Percentiles rank a stretch among this genome's conserved stretches.
phyloP scores from a whole-genome alignment of 2,113 vertebrate genomes.

The Motacilla tschutschensis region DNA sequence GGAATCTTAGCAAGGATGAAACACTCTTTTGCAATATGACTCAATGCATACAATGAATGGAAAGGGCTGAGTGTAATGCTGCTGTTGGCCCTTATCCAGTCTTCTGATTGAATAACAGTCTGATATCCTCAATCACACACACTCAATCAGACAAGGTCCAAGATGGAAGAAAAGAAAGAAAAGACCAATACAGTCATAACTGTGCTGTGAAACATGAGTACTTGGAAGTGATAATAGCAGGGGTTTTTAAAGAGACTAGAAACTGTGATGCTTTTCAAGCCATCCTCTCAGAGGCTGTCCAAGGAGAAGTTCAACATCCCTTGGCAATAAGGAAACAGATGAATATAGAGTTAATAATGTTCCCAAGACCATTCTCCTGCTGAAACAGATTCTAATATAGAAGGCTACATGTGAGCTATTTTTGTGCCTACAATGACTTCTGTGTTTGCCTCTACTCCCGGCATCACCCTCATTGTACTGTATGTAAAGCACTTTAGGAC shows the following conservation, averaged over 20 bases:
- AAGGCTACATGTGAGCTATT: conserved; percentile 47
- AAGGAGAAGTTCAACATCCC: neutral
- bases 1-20: neutral
- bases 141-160: neutral
- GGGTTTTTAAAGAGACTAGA: neutral
- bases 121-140: neutral
- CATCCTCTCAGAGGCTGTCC: neutral
- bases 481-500: conserved; percentile 62
- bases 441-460: conserved; percentile 11
- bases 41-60: neutral
- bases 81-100: neutral
- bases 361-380: conserved; percentile 18
- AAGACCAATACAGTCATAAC: neutral
- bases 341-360: conserved; percentile 1
- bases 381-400: conserved; percentile 49
- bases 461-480: conserved; percentile 45
- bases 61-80: neutral
- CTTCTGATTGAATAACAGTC: conserved; percentile 1
- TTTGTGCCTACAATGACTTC: conserved; percentile 50
- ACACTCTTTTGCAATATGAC: neutral
- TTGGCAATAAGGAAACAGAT: neutral
- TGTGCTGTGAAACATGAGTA: neutral
- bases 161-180: neutral
- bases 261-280: neutral
- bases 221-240: neutral